Evolutionary conservation across 2,888 invertebrate species (phyloP).

Genomic region (Thysanoteuthis rhombus): DNA sequence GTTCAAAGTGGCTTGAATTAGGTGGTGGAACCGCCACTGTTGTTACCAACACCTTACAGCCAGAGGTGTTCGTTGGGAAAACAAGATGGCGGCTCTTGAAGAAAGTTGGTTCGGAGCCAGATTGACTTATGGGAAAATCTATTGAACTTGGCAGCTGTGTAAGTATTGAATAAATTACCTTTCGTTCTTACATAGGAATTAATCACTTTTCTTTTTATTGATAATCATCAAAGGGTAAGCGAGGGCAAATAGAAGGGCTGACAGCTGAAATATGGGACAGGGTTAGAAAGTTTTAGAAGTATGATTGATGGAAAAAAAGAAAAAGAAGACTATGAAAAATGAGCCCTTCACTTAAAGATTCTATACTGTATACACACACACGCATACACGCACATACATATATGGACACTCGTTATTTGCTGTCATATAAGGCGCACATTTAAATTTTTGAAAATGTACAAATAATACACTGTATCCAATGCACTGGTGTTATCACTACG

Average conservation of each 20-base stretch:
- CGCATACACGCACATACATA: too few species aligned
- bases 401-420: too few species aligned
- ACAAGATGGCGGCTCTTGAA: background rate
- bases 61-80: too few species aligned
- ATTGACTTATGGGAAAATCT: background rate
- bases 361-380: too few species aligned
- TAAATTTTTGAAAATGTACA: too few species aligned
- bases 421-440: too few species aligned
- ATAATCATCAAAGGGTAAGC: background rate
- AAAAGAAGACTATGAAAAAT: background rate
- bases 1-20: background rate
- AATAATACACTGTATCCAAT: too few species aligned
- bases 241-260: background rate
- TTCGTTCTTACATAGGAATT: background rate
- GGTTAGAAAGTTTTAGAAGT: background rate
- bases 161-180: slow-evolving; percentile 12
- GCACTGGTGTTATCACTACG: too few species aligned
- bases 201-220: background rate
- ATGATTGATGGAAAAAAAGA: background rate
- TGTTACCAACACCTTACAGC: background rate
- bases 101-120: background rate
- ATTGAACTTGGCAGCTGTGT: background rate
- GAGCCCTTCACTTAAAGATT: background rate
- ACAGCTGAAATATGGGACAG: background rate
- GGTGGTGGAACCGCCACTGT: background rate